Evolutionary conservation across 1,140 invertebrate species (phyloP), one percentile per base, ranked within the genome.

Genomic region (Pomacea maculata): DNA sequence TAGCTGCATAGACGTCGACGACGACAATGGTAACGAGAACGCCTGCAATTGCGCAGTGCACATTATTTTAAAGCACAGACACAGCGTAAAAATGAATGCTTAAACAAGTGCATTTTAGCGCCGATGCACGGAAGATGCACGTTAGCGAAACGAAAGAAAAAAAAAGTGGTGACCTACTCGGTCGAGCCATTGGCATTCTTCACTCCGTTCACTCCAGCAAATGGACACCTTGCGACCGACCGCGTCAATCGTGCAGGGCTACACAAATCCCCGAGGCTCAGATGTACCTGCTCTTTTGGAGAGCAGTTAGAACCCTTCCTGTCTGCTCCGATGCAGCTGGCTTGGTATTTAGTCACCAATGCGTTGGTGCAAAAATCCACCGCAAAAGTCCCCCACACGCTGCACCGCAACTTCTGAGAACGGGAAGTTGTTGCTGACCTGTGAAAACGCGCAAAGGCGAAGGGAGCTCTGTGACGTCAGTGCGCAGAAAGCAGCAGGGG

Each of bases 391-490:
- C 25, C n/a, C 52, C 29, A 57, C 34, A 45, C 52, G 55, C 6
- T 57, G 52, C 77, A 71, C 65, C 34, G 15, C 77, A 78, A 78
- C 77, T 78, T 78, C 77, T 67, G 14, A 57, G 54, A 78, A 78
- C 77, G 77, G 77, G 77, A 78, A 78, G 77, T 78, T 54, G 77
- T 78, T 78, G 77, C 77, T 78, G 77, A 78, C 77, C 77, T 78
- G 77, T 78, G 77, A 78, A 70, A 84, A 79, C 75, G 75, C 76
- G 71, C 71, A 72, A 82, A 72, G 57, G 57, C 54, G 80, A 83
- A 84, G 86, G 86, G 86, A 87, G 83, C 85, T 84, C 86, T 76
- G 74, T 86, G 83, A 87, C 86, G 86, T 87, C 86, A 87, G 70
- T 70, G 77, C 77, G n/a, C 21, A 61, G 57, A 61, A 61, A 61